Conservation (phyloP, 2,797 vertebrate species). For the Phrynocephalus forsythii region DNA sequence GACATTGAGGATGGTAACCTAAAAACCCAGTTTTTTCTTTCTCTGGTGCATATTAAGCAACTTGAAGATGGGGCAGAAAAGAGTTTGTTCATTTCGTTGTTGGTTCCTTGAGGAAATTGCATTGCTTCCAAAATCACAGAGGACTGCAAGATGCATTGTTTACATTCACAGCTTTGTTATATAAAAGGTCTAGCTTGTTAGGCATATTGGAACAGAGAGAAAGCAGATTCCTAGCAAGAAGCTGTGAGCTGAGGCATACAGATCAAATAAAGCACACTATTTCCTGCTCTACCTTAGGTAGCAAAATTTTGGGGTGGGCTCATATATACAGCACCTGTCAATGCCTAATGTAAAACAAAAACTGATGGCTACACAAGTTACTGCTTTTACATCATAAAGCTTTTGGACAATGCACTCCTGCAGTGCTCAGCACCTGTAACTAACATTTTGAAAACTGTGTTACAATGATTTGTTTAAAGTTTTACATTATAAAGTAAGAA, state of each 20-base stretch:
- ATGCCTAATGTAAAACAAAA: too few relatives aligned
- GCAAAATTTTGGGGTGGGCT: too few relatives aligned
- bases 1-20: constrained; percentile 31
- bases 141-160: constrained; percentile 1
- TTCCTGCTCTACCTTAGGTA: too few relatives aligned
- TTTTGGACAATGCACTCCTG: too few relatives aligned
- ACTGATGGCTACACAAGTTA: too few relatives aligned
- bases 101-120: constrained; percentile 37
- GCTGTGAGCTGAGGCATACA: background rate
- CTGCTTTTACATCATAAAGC: too few relatives aligned
- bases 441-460: too few relatives aligned
- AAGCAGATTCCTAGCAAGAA: background rate
- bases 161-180: constrained; percentile 18
- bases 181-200: constrained; percentile 5
- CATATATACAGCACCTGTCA: too few relatives aligned
- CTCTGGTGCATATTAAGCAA: constrained; percentile 46
- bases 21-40: constrained; percentile 50
- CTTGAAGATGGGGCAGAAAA: constrained; percentile 6
- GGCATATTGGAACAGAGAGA: background rate
- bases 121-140: constrained; percentile 35
- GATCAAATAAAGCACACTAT: background rate
- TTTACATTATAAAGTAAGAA: too few relatives aligned
- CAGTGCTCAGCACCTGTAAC: too few relatives aligned
- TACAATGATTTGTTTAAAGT: too few relatives aligned
- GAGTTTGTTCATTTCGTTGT: constrained; percentile 20